A percentile compares a stretch with the other conserved stretches of the same genome.
These are phyloP conservation scores for Furnarius figulus DNA, from an alignment of 2,113 vertebrate species.

Conservation along the genomic window DNA sequence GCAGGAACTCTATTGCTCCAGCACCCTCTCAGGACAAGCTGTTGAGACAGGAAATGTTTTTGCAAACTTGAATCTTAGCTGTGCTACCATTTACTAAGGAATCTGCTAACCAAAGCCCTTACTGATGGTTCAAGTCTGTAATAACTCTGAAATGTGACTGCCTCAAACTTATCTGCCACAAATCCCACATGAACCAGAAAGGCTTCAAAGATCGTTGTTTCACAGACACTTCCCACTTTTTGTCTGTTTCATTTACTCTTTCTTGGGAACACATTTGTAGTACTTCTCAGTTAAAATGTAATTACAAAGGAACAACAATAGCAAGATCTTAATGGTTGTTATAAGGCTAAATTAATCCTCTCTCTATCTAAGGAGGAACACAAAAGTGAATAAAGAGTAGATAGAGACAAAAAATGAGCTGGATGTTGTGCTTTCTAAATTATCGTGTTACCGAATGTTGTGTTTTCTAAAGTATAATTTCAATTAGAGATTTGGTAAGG, in stretches of 20 bases:
- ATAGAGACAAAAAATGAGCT: background rate
- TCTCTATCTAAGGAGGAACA: background rate
- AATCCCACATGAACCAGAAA: background rate
- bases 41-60: background rate
- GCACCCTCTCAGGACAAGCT: background rate
- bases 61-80: background rate
- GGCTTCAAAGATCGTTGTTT: background rate
- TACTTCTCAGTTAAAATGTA: background rate
- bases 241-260: background rate
- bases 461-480: background rate
- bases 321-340: background rate
- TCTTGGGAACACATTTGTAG: background rate
- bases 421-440: background rate
- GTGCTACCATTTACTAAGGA: background rate
- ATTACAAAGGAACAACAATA: background rate
- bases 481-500: background rate
- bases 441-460: background rate
- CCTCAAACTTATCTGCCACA: background rate
- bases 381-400: background rate
- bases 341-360: background rate
- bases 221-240: background rate
- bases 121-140: background rate
- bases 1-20: background rate
- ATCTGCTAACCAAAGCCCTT: background rate
- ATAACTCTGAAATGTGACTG: background rate